Conservation (phyloP, 2,797 vertebrate species). For the Rhabdophis nuchalis region DNA sequence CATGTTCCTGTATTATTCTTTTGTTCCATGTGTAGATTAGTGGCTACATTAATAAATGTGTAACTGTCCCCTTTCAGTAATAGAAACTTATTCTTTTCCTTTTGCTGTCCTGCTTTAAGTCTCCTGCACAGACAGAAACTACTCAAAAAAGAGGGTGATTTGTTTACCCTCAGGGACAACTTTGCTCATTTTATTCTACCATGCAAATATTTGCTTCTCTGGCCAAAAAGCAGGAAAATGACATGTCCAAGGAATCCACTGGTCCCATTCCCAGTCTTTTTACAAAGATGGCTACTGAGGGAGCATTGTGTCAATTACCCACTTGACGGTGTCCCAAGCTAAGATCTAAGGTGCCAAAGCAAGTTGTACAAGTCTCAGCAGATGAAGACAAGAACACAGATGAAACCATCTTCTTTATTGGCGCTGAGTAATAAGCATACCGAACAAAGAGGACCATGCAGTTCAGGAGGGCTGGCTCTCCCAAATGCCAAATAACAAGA, state of each 20-base stretch:
- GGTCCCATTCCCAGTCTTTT: not conserved
- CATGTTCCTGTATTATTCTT: not conserved
- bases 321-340: not conserved
- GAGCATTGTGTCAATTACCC: not conserved
- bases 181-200: too few relatives aligned
- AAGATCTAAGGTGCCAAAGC: not conserved
- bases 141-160: not conserved
- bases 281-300: not conserved
- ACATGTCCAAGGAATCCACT: too few relatives aligned
- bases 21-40: not conserved
- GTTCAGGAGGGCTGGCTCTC: too few relatives aligned
- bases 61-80: not conserved
- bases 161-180: not conserved
- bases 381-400: not conserved
- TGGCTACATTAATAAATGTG: not conserved
- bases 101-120: not conserved
- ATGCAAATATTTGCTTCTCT: not conserved
- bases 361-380: not conserved
- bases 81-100: not conserved
- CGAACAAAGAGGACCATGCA: not conserved
- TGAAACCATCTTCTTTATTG: not conserved
- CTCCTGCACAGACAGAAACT: not conserved
- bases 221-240: not conserved
- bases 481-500: not conserved
- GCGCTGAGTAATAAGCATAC: not conserved